phyloP scores from a whole-genome alignment of 2,888 invertebrate genomes.

The Keiferia lycopersicella region DNA sequence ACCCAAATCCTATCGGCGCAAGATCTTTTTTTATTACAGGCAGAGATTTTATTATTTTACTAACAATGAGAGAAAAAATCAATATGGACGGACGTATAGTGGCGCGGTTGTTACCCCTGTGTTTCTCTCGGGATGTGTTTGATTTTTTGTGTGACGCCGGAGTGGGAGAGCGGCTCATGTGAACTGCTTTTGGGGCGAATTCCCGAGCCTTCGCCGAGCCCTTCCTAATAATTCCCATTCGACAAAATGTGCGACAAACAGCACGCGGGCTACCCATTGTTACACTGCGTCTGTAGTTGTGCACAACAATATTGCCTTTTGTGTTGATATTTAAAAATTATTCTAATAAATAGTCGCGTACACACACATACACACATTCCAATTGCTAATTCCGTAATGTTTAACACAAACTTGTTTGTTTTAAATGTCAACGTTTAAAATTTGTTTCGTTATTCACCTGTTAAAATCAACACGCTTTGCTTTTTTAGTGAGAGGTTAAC shows the following conservation, averaged over 20 bases:
- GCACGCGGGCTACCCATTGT: slow-evolving; percentile 77
- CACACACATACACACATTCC: slow-evolving; percentile 37
- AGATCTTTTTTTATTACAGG: slow-evolving; percentile 70
- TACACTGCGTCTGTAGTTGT: slow-evolving; percentile 68
- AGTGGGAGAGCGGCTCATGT: slow-evolving; percentile 80
- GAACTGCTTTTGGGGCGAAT: slow-evolving; percentile 81
- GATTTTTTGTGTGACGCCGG: slow-evolving; percentile 78
- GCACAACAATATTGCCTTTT: slow-evolving; percentile 70
- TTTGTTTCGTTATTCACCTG: slow-evolving; percentile 25
- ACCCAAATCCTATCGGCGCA: slow-evolving; percentile 71
- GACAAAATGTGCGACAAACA: slow-evolving; percentile 80
- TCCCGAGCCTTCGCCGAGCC: slow-evolving; percentile 80
- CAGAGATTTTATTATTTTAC: slow-evolving; percentile 75
- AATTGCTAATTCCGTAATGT: slow-evolving; percentile 32
- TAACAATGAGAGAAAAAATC: slow-evolving; percentile 80
- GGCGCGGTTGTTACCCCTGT: slow-evolving; percentile 80
- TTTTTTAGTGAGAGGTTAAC: slow-evolving; percentile 19
- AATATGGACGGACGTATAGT: slow-evolving; percentile 76
- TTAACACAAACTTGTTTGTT: slow-evolving; percentile 27
- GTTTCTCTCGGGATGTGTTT: slow-evolving; percentile 80
- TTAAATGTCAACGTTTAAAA: slow-evolving; percentile 8
- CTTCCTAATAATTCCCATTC: slow-evolving; percentile 79
- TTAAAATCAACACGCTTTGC: slow-evolving; percentile 34
- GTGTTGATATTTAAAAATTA: slow-evolving; percentile 58
- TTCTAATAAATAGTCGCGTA: slow-evolving; percentile 60